Conservation (phyloP, 2,888 invertebrate species). For the Nysson spinosus region DNA sequence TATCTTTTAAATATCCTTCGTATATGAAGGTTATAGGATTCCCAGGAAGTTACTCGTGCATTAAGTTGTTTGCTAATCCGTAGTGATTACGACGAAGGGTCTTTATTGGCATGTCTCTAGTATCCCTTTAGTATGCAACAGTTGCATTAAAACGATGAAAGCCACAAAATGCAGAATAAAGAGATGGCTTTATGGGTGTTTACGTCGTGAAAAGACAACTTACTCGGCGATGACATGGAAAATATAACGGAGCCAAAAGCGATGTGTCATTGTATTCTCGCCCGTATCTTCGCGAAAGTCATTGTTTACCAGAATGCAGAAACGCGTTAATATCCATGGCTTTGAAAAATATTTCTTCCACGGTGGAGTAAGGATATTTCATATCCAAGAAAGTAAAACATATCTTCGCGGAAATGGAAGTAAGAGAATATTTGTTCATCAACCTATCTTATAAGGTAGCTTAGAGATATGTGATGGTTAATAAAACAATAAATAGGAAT, state of each 20-base stretch:
- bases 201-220: not conserved
- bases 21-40: not conserved
- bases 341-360: not conserved
- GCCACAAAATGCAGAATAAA: slow-evolving; percentile 1
- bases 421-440: no score
- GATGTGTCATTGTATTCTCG: not conserved
- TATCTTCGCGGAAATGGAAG: no score
- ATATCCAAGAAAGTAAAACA: no score
- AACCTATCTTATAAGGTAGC: no score
- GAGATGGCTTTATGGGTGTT: slow-evolving; percentile 3
- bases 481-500: no score
- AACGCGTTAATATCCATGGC: not conserved
- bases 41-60: not conserved
- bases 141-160: slow-evolving; percentile 14
- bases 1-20: not conserved
- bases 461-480: no score
- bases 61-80: slow-evolving; percentile 8
- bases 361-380: no score
- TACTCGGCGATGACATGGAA: not conserved
- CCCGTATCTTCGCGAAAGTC: not conserved
- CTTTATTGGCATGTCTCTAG: slow-evolving; percentile 15
- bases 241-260: not conserved
- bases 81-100: not conserved
- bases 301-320: not conserved
- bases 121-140: slow-evolving; percentile 13